Evolutionary conservation across 2,797 vertebrate genomes (phyloP).

Genomic region (Eutrigla gurnardus): DNA sequence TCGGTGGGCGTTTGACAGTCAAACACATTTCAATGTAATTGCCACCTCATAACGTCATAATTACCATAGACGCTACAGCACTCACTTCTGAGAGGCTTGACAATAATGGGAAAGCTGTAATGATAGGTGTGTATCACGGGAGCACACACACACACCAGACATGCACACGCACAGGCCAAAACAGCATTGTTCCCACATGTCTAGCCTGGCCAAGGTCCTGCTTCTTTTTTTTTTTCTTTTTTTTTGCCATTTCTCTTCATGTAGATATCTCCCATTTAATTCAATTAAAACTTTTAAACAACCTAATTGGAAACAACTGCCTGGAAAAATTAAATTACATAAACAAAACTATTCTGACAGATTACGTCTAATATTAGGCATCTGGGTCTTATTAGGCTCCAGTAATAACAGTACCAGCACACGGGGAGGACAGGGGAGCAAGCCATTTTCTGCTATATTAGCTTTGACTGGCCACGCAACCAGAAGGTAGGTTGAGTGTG

Average conservation of each 20-base stretch:
- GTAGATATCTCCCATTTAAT: constrained; percentile 85
- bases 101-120: constrained; percentile 80
- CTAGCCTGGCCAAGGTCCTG: constrained; percentile 53
- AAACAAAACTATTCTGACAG: constrained; percentile 87
- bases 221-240: constrained; percentile 42
- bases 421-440: constrained; percentile 63
- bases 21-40: constrained; percentile 83
- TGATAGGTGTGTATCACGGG: constrained; percentile 79
- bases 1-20: constrained; percentile 80
- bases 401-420: constrained; percentile 82
- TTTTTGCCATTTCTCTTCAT: constrained; percentile 70
- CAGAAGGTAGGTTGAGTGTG: constrained; percentile 57
- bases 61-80: constrained; percentile 74
- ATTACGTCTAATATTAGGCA: constrained; percentile 89
- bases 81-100: constrained; percentile 78
- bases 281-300: constrained; percentile 89
- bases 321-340: constrained; percentile 86
- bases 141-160: constrained; percentile 27
- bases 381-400: constrained; percentile 84
- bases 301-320: constrained; percentile 89
- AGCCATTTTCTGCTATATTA: constrained; percentile 80
- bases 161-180: constrained; percentile 38
- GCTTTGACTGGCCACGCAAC: constrained; percentile 73
- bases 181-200: constrained; percentile 74
- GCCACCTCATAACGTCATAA: constrained; percentile 83